A percentile compares a stretch with the other conserved stretches of the same genome.
Conservation (phyloP, 37 sponge, comb jelly and placozoan species). For the Cliona cf. orientalis region DNA sequence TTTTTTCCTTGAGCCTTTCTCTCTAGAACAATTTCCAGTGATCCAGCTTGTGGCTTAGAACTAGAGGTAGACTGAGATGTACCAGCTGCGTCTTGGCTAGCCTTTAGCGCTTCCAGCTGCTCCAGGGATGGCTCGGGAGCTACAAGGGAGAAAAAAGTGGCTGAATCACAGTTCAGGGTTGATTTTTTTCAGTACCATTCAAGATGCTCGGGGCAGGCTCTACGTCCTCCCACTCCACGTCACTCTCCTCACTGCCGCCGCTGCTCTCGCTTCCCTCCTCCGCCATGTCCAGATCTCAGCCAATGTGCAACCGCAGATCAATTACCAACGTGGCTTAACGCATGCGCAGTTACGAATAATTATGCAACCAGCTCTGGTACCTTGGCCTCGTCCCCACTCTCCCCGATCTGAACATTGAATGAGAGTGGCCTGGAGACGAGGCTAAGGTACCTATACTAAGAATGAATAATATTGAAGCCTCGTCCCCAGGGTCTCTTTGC, state of each 20-base stretch:
- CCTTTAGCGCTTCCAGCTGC: neutral
- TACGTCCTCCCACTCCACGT: constrained; percentile 15
- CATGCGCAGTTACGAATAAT: neutral
- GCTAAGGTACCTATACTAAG: too few species aligned
- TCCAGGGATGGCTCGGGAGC: neutral
- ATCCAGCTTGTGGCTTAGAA: neutral
- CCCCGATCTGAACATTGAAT: neutral
- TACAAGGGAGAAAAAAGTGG: neutral
- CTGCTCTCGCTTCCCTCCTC: neutral
- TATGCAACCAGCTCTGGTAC: neutral
- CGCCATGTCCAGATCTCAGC: neutral
- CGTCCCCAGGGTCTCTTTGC: too few species aligned
- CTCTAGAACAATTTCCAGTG: constrained; percentile 11
- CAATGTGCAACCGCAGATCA: too few species aligned
- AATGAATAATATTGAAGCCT: too few species aligned
- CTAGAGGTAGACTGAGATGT: neutral
- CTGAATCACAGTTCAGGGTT: neutral
- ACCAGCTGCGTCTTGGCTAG: neutral
- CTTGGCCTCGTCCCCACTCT: neutral
- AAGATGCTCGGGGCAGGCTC: constrained; percentile 1
- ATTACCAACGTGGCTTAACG: constrained; percentile 11
- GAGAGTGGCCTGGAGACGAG: too few species aligned
- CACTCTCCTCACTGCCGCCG: neutral
- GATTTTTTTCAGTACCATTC: neutral
- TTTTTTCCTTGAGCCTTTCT: neutral